Percentiles rank a stretch among this genome's conserved stretches.
Evolutionary conservation across 2,797 vertebrate species (phyloP).

Genomic region (Vireo griseus): DNA sequence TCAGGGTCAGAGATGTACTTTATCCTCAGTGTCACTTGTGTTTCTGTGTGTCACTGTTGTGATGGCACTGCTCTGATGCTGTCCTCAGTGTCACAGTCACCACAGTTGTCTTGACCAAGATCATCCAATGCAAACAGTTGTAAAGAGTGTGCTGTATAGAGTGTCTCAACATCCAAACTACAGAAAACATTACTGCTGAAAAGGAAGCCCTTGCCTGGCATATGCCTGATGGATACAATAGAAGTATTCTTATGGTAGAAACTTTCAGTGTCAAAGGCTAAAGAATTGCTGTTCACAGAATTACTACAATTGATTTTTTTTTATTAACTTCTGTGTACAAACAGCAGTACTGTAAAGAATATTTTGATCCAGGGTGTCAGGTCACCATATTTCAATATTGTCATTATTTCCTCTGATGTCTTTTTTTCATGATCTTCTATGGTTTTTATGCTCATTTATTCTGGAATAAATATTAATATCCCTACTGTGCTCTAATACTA

Average conservation of each 20-base stretch:
- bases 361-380: not conserved
- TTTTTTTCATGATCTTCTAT: not conserved
- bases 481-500: not conserved
- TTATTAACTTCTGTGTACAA: not conserved
- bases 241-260: not conserved
- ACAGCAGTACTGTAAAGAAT: not conserved
- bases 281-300: not conserved
- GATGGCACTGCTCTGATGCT: not conserved
- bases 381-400: not conserved
- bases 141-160: not conserved
- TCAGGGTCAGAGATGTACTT: not conserved
- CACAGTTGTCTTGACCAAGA: not conserved
- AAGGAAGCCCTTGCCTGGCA: not conserved
- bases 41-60: not conserved
- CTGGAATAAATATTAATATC: not conserved
- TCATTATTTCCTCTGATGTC: not conserved
- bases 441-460: not conserved
- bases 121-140: not conserved
- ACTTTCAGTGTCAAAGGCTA: not conserved
- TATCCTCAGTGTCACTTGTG: not conserved
- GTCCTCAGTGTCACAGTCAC: not conserved
- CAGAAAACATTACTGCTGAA: not conserved
- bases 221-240: not conserved
- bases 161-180: not conserved
- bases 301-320: not conserved